Base-by-base conservation (phyloP, 2,888 invertebrate genomes). In the Alsophila aescularia region DNA sequence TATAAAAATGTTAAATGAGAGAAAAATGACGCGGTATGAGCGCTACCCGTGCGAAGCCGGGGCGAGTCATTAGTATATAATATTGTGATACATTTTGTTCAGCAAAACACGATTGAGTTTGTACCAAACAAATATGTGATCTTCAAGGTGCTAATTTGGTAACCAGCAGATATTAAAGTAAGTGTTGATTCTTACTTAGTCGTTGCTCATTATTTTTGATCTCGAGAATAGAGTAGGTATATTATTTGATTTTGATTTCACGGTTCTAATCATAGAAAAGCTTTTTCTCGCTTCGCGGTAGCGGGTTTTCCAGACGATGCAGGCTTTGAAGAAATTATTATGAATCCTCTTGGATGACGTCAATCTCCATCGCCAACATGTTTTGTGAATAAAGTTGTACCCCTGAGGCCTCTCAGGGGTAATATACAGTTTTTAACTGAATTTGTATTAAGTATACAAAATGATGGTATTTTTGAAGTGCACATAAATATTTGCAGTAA, bases 91-190 rank as follows among this genome's bases (percentile, higher is more conserved):
- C 12, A 39, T 21, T 41, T 27, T 9, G 6, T 15, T 43, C 0
- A 13, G n/a, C 13, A 29, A 32, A 37, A 55, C 52, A 43, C 43
- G 14, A 41, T 39, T 42, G 54, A 61, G 55, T 53, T 58, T n/a
- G 29, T n/a, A 2, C 12, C 12, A 13, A 62, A 65, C 31, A 60
- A 43, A 32, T 62, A 65, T 48, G 59, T 62, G 41, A n/a, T n/a
- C n/a, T n/a, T 58, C 41, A 14, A 63, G 16, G 56, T 69, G 71
- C 52, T 73, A 72, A 73, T 67, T 71, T 67, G 52, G 63, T 66
- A 66, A 67, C 67, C 52, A 64, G 60, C 59, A 57, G 53, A 44
- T 35, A 50, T 35, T 40, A 13, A 12, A 37, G 12, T 51, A 14
- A 16, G 12, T 36, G 35, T 35, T 35, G 34, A 42, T 34, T 18